These are phyloP conservation scores for Peromyscus polionotus DNA, from an alignment of 2,113 vertebrate genomes.

Conservation along the genomic window DNA sequence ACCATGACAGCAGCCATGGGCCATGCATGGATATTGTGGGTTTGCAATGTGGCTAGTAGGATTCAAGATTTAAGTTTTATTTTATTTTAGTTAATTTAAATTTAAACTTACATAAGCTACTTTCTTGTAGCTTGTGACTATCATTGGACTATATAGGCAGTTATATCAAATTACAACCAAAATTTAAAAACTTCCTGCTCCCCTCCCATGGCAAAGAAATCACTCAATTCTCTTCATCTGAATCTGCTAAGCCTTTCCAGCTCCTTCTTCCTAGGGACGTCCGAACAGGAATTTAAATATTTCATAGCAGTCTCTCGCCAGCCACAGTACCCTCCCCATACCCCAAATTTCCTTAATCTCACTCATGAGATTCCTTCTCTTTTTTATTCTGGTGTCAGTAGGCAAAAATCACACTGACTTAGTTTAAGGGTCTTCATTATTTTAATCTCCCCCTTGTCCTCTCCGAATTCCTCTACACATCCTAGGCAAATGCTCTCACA, in stretches of 20 bases:
- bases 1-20: not conserved
- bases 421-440: not conserved
- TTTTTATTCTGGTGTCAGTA: not conserved
- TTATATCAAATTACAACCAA: not conserved
- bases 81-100: not conserved
- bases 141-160: not conserved
- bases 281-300: not conserved
- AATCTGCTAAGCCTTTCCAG: not conserved
- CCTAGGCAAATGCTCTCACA: not conserved
- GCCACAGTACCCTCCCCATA: not conserved
- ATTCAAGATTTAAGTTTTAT: not conserved
- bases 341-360: not conserved
- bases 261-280: not conserved
- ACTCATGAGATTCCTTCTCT: not conserved
- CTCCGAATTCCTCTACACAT: not conserved
- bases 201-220: not conserved
- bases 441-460: not conserved
- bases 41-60: not conserved
- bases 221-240: not conserved
- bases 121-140: not conserved
- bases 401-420: not conserved
- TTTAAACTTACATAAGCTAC: not conserved
- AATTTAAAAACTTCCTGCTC: not conserved
- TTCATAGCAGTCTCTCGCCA: not conserved
- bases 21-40: rapidly evolving